A percentile compares a stretch with the other conserved stretches of the same genome.
Evolutionary conservation across 1,140 invertebrate genomes (phyloP).

Genomic region (Drosophila chauvacae): DNA sequence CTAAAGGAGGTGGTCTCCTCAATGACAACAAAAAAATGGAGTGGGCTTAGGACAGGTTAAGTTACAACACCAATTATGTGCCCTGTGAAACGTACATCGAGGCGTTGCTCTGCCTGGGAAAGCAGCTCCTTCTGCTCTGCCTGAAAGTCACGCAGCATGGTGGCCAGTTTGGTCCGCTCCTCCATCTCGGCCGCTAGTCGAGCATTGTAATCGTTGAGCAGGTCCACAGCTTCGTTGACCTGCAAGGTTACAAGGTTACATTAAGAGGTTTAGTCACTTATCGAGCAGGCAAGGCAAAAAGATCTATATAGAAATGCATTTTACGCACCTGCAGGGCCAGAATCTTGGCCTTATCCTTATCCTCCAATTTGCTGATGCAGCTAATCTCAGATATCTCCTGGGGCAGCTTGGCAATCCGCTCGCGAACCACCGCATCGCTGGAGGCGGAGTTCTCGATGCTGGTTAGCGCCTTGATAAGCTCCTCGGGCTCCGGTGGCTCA

Average conservation of each 20-base stretch:
- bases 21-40: slow-evolving; percentile 8
- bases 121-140: slow-evolving; percentile 93
- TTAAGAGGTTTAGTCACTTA: neutral
- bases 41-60: neutral
- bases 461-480: slow-evolving; percentile 92
- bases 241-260: slow-evolving; percentile 76
- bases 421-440: slow-evolving; percentile 95
- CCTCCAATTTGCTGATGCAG: slow-evolving; percentile 92
- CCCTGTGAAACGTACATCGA: slow-evolving; percentile 88
- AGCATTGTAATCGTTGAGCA: slow-evolving; percentile 95
- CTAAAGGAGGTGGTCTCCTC: neutral
- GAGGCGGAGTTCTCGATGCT: slow-evolving; percentile 97
- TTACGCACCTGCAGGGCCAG: slow-evolving; percentile 69
- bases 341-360: slow-evolving; percentile 84
- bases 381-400: slow-evolving; percentile 97
- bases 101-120: slow-evolving; percentile 92
- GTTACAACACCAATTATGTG: neutral
- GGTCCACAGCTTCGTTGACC: slow-evolving; percentile 93
- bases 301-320: neutral
- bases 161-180: slow-evolving; percentile 92
- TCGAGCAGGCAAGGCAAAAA: neutral
- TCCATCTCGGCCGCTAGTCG: slow-evolving; percentile 94
- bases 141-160: slow-evolving; percentile 95
- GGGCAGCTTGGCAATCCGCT: slow-evolving; percentile 96
- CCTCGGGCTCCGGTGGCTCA: slow-evolving; percentile 95